These are phyloP conservation scores for Sphenodon punctatus DNA, from an alignment of 2,797 vertebrate species.

Conservation along the genomic window DNA sequence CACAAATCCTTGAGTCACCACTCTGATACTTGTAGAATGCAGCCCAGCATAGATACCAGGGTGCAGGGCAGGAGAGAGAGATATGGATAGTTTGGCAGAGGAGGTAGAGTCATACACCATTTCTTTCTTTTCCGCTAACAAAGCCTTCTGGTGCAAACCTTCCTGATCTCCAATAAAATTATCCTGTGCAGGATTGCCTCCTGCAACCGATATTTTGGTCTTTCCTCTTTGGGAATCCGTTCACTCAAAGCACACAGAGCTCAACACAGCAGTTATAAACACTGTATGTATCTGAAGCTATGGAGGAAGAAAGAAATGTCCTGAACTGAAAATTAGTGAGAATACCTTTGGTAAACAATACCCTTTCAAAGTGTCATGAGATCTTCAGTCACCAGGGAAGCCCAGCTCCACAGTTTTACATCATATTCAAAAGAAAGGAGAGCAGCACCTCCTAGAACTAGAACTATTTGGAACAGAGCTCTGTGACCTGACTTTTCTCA, in stretches of 20 bases:
- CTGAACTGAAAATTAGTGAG: neutral
- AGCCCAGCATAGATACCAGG: neutral
- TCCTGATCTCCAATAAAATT: neutral
- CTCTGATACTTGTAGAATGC: neutral
- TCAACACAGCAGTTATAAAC: too few species aligned
- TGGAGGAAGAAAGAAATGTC: neutral
- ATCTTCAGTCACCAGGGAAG: accelerated
- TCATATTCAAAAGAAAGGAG: neutral
- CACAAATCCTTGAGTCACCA: too few species aligned
- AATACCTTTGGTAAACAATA: neutral
- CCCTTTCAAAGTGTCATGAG: neutral
- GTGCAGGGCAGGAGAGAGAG: neutral
- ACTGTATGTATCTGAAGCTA: neutral
- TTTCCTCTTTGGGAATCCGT: neutral
- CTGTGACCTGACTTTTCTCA: too few species aligned
- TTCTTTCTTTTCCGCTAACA: neutral
- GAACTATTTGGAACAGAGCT: neutral
- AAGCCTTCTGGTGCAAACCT: neutral
- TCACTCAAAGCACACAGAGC: neutral
- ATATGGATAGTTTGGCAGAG: neutral
- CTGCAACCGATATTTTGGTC: neutral
- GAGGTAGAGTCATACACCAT: neutral
- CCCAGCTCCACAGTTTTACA: neutral
- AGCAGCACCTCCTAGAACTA: neutral
- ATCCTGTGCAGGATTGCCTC: neutral